Evolutionary conservation across 1,140 invertebrate species (phyloP).

Genomic region (Trachymyrmex septentrionalis): DNA sequence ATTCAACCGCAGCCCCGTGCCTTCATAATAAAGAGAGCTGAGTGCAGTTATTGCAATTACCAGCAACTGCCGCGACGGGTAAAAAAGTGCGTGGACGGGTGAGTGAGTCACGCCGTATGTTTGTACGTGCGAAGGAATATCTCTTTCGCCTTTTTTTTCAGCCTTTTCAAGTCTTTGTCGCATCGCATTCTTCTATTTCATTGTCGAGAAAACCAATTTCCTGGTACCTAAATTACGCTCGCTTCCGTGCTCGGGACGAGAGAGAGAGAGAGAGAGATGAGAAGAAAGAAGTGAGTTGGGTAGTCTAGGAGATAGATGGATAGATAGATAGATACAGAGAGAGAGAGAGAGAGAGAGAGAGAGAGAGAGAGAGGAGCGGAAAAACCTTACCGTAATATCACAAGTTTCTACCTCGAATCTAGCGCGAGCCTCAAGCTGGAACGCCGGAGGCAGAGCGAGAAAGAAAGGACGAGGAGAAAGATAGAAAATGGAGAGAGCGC

Average conservation of each 20-base stretch:
- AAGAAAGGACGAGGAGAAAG: slow-evolving; percentile 63
- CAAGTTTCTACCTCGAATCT: slow-evolving; percentile 83
- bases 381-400: slow-evolving; percentile 83
- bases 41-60: slow-evolving; percentile 56
- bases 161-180: slow-evolving; percentile 77
- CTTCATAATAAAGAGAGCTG: slow-evolving; percentile 70
- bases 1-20: slow-evolving; percentile 44
- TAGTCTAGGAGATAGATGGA: slow-evolving; percentile 47
- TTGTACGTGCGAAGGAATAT: slow-evolving; percentile 43
- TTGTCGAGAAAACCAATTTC: slow-evolving; percentile 87
- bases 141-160: slow-evolving; percentile 69
- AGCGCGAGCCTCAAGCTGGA: slow-evolving; percentile 74
- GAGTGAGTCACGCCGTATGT: slow-evolving; percentile 21
- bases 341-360: slow-evolving; percentile 44
- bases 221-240: slow-evolving; percentile 87
- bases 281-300: slow-evolving; percentile 66
- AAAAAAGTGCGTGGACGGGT: slow-evolving; percentile 39
- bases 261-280: slow-evolving; percentile 9
- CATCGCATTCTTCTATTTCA: slow-evolving; percentile 87
- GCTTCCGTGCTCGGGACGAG: slow-evolving; percentile 69
- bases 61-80: slow-evolving; percentile 34
- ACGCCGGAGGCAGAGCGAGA: slow-evolving; percentile 73
- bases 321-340: slow-evolving; percentile 49
- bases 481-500: slow-evolving; percentile 40
- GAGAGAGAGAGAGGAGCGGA: slow-evolving; percentile 73